Base-by-base conservation (phyloP, 2,113 vertebrate genomes). In the Pollimyrus isidori region DNA sequence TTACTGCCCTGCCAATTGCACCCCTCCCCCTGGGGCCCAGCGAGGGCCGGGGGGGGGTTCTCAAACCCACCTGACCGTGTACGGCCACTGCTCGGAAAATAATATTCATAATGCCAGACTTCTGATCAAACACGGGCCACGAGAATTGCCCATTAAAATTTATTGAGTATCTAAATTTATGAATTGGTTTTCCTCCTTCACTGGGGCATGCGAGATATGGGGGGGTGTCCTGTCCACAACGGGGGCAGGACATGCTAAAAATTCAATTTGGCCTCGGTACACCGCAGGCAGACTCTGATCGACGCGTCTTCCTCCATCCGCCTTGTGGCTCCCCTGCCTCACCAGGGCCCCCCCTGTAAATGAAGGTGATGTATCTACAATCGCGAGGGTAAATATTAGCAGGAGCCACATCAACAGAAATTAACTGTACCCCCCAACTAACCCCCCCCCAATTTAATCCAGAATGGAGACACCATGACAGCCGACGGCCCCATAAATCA, bases 141-240 rank as follows among this genome's bases (percentile, higher is more conserved):
- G 23, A 83, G 50, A 56, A 23, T 23, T 76, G 26, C 9, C n/a
- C 35, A 53, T 82, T 84, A 89, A 89, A 89, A 85, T 89, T 53
- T 82, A 89, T 56, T 49, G 39, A 82, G 52, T 53, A 52, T 84
- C 80, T 89, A 85, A 89, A 89, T 89, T 56, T 89, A 89, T 89
- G 52, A 85, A 89, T 48, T 45, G 42, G 52, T 84, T 89, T 89
- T 89, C 45, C 35, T 42, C 80, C n/a, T 30, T 73, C 65, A 73
- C 30, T 73, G 73, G 73, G 73, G 73, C 30, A 30, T 23, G 69
- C 11, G 19, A 30, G 48, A 35, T 35, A 35, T n/a, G 45, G 10
- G 26, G 42, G 39, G 39, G 46, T 49, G 88, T 46, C 56, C 83
- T 7, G 39, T 19, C 87, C 35, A 30, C 45, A 26, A 21, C 21